Evolutionary conservation across 2,888 invertebrate genomes (phyloP).

Genomic region (Platypus cylindrus): DNA sequence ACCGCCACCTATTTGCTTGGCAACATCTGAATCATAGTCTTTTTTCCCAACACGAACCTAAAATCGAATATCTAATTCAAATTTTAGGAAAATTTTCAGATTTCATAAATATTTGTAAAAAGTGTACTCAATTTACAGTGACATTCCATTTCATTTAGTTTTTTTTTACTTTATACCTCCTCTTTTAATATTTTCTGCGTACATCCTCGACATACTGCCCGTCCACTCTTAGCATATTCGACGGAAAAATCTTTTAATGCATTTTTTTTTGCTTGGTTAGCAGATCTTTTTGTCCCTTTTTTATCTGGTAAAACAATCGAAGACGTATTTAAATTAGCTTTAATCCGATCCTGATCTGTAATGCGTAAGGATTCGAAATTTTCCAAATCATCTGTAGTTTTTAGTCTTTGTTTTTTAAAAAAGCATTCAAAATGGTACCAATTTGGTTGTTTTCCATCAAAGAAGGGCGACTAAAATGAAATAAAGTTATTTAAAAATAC

Average conservation of each 20-base stretch:
- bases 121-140: no score
- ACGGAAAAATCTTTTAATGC: conserved; percentile 55
- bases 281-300: conserved; percentile 40
- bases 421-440: conserved; percentile 88
- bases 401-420: conserved; percentile 67
- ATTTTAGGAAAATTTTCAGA: background rate
- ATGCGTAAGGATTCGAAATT: conserved; percentile 66
- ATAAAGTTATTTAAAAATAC: conserved; percentile 9
- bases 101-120: conserved; percentile 1
- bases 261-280: conserved; percentile 25
- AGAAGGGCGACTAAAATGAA: conserved; percentile 66
- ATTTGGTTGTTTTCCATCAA: conserved; percentile 74
- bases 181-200: conserved; percentile 70
- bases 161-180: no score
- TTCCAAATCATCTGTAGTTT: conserved; percentile 61
- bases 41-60: conserved; percentile 67
- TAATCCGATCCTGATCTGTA: conserved; percentile 74
- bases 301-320: conserved; percentile 33
- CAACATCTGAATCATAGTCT: conserved; percentile 70
- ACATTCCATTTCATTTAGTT: no score
- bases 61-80: conserved; percentile 3
- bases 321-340: conserved; percentile 43
- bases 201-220: conserved; percentile 72
- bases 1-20: conserved; percentile 63
- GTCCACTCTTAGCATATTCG: conserved; percentile 77